Percentiles rank a stretch among this genome's conserved stretches.
phyloP scores from a whole-genome alignment of 2,797 vertebrate species.

The Centropyge bicolor region DNA sequence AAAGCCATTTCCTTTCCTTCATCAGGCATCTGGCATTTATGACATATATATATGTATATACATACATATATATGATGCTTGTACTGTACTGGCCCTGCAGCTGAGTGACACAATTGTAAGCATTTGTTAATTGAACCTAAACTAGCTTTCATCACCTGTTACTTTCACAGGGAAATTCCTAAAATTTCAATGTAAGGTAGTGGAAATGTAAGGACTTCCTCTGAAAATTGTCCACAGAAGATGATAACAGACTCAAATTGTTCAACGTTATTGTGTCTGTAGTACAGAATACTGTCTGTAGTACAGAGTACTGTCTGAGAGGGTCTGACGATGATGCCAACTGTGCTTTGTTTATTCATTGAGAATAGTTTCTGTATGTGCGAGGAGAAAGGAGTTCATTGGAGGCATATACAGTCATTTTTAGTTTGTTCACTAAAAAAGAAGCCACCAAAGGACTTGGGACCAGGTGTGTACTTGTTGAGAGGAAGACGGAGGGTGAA shows the following conservation, averaged over 20 bases:
- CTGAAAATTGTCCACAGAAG: not conserved
- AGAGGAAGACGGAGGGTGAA: constrained; percentile 20
- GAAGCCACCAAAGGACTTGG: constrained; percentile 53
- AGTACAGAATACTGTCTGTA: constrained; percentile 8
- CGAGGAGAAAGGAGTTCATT: constrained; percentile 34
- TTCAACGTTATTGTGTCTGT: constrained; percentile 13
- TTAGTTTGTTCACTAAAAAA: constrained; percentile 36
- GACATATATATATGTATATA: no score
- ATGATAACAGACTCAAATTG: constrained; percentile 20
- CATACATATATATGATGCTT: not conserved
- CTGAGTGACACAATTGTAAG: constrained; percentile 13
- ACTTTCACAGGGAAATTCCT: not conserved
- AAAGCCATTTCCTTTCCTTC: not conserved
- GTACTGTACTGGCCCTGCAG: not conserved
- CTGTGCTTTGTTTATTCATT: constrained; percentile 36
- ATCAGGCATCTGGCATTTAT: not conserved
- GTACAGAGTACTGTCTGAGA: constrained; percentile 10
- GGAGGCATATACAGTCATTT: constrained; percentile 35
- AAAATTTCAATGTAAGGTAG: not conserved
- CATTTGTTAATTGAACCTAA: constrained; percentile 2
- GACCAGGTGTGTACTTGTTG: constrained; percentile 52
- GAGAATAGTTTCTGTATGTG: constrained; percentile 46
- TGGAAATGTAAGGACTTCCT: not conserved
- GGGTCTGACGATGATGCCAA: constrained; percentile 19
- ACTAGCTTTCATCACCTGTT: constrained; percentile 1